phyloP scores from a whole-genome alignment of 2,797 vertebrate species.

The Eulemur rubriventer region DNA sequence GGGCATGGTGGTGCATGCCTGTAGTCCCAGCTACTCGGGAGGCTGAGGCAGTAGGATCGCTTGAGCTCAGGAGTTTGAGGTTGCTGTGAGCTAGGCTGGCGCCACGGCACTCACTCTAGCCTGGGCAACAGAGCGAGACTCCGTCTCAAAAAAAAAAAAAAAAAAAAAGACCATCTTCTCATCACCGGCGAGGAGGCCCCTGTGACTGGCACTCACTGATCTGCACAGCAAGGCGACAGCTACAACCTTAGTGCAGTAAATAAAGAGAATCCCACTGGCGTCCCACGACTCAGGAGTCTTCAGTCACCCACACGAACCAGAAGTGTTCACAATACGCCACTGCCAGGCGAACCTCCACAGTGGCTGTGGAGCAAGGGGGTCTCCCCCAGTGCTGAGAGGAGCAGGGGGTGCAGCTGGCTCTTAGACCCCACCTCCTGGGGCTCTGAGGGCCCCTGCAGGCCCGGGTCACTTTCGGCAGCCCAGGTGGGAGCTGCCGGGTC shows the following conservation, averaged over 20 bases:
- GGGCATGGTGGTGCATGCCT: too few species aligned
- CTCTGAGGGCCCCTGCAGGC: background rate
- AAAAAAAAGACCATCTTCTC: background rate
- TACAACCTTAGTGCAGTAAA: background rate
- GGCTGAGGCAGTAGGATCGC: too few species aligned
- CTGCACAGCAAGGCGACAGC: rapidly evolving
- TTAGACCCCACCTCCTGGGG: background rate
- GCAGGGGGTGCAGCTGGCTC: rapidly evolving
- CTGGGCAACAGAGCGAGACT: too few species aligned
- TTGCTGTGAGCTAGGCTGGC: too few species aligned
- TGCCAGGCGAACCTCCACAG: background rate
- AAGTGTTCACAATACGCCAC: rapidly evolving
- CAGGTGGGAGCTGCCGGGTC: background rate
- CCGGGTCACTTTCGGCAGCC: background rate
- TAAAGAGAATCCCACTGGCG: background rate
- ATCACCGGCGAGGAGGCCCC: background rate
- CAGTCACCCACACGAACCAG: background rate
- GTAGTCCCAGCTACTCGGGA: too few species aligned
- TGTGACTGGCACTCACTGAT: background rate
- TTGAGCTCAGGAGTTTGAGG: too few species aligned
- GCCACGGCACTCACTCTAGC: too few species aligned
- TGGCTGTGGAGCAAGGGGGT: rapidly evolving
- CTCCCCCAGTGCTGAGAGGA: background rate
- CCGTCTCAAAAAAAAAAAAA: too few species aligned
- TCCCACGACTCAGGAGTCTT: rapidly evolving